A percentile compares a stretch with the other conserved stretches of the same genome.
phyloP scores from a whole-genome alignment of 2,888 invertebrate genomes.

The Heteromurus nitidus region DNA sequence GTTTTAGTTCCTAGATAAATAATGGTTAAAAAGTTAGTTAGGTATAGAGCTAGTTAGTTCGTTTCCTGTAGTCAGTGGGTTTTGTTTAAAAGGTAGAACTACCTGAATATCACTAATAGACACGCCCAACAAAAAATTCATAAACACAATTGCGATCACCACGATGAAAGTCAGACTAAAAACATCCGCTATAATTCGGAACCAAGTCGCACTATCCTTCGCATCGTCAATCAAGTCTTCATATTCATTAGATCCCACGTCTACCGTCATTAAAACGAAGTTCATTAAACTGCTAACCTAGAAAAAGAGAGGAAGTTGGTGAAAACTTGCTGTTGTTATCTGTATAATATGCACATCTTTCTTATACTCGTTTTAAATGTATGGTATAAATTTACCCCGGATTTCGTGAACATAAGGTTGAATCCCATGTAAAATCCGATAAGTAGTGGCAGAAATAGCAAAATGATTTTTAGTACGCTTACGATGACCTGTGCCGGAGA shows the following conservation, averaged over 20 bases:
- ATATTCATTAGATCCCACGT: slow-evolving; percentile 56
- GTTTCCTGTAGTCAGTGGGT: no score
- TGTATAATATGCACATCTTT: not conserved
- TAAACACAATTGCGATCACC: slow-evolving; percentile 63
- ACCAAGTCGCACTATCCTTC: slow-evolving; percentile 44
- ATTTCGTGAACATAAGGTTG: slow-evolving; percentile 60
- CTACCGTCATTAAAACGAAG: slow-evolving; percentile 64
- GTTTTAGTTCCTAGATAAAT: slow-evolving; percentile 41
- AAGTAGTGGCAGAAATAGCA: slow-evolving; percentile 60
- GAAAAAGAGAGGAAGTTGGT: not conserved
- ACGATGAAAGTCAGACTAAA: slow-evolving; percentile 59
- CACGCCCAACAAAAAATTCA: slow-evolving; percentile 63
- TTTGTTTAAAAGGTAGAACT: not conserved
- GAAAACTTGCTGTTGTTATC: not conserved
- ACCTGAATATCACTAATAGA: slow-evolving; percentile 67
- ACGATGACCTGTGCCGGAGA: slow-evolving; percentile 41
- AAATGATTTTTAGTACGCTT: slow-evolving; percentile 60
- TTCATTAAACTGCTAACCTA: slow-evolving; percentile 53
- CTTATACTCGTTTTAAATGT: no score
- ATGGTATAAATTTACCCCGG: slow-evolving; percentile 36
- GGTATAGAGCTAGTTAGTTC: no score
- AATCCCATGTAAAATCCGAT: slow-evolving; percentile 68
- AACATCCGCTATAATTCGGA: slow-evolving; percentile 25
- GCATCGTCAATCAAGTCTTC: slow-evolving; percentile 42
- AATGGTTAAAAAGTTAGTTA: no score